These are phyloP conservation scores for Sylvietta virens DNA, from an alignment of 2,113 vertebrate genomes.

Conservation along the genomic window DNA sequence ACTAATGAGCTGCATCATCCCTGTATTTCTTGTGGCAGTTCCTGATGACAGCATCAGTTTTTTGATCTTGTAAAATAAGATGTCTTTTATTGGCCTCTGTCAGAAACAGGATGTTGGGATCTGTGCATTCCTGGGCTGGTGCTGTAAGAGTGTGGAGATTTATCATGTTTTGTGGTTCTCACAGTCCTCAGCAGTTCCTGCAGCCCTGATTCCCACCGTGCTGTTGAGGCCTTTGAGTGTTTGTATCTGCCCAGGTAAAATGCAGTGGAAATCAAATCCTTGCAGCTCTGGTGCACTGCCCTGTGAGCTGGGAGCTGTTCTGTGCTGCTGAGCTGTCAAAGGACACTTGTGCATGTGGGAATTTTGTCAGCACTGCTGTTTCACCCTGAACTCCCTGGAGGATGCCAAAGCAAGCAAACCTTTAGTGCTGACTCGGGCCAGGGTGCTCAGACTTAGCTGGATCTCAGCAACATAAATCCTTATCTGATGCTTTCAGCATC, in stretches of 20 bases:
- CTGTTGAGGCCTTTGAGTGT: neutral
- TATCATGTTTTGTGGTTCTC: neutral
- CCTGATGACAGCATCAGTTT: neutral
- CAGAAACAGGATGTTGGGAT: neutral
- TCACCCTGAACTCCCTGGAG: neutral
- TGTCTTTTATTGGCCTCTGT: neutral
- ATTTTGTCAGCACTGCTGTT: neutral
- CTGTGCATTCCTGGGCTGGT: neutral
- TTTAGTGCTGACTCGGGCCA: neutral
- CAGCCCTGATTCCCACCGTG: fast-evolving
- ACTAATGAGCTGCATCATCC: neutral
- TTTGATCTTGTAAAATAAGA: neutral
- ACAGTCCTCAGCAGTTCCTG: neutral
- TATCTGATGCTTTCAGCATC: neutral
- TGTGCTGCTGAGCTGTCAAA: neutral
- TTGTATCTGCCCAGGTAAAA: neutral
- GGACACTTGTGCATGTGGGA: neutral
- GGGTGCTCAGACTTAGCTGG: neutral
- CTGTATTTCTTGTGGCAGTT: neutral
- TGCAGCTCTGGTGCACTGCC: neutral
- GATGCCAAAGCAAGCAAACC: neutral
- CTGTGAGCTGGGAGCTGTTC: neutral
- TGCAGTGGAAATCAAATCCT: neutral
- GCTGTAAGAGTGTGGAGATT: neutral
- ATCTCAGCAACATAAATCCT: neutral